Evolutionary conservation across 2,888 invertebrate species (phyloP).

Genomic region (Drosophila eohydei): DNA sequence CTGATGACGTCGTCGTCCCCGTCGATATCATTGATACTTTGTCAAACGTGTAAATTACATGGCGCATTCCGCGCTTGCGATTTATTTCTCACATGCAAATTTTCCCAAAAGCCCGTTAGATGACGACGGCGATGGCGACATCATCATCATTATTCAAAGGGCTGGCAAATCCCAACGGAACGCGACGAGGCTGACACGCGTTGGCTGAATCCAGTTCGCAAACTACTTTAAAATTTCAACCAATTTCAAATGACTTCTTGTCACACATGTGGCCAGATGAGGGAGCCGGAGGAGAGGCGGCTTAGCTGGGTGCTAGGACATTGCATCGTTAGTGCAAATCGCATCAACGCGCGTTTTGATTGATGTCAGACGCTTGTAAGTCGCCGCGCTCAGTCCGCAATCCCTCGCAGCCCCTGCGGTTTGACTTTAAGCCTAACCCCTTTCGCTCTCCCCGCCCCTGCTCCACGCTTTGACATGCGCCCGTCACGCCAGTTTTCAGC

Average conservation of each 20-base stretch:
- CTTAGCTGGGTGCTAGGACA: constrained; percentile 16
- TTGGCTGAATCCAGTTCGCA: constrained; percentile 42
- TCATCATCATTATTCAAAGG: constrained; percentile 79
- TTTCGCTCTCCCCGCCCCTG: background rate
- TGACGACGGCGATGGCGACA: constrained; percentile 35
- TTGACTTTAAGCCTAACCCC: constrained; percentile 70
- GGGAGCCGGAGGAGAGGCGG: background rate
- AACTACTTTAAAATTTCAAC: constrained; percentile 80
- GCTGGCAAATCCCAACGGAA: constrained; percentile 73
- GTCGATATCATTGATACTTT: constrained; percentile 78
- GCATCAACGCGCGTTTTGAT: constrained; percentile 76
- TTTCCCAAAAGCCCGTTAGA: constrained; percentile 44
- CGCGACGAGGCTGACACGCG: constrained; percentile 41
- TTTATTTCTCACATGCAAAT: constrained; percentile 75
- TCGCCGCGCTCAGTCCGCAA: constrained; percentile 51
- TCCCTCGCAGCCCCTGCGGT: constrained; percentile 69
- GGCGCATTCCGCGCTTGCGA: constrained; percentile 67
- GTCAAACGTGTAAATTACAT: constrained; percentile 82
- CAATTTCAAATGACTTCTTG: constrained; percentile 79
- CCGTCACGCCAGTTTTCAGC: constrained; percentile 36
- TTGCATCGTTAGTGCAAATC: constrained; percentile 79
- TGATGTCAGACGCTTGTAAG: constrained; percentile 82
- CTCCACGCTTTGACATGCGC: constrained; percentile 31
- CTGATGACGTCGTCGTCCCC: constrained; percentile 51
- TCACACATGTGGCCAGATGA: constrained; percentile 54